These are phyloP conservation scores for Clistopyga incitator DNA, from an alignment of 2,888 invertebrate genomes.

Conservation along the genomic window DNA sequence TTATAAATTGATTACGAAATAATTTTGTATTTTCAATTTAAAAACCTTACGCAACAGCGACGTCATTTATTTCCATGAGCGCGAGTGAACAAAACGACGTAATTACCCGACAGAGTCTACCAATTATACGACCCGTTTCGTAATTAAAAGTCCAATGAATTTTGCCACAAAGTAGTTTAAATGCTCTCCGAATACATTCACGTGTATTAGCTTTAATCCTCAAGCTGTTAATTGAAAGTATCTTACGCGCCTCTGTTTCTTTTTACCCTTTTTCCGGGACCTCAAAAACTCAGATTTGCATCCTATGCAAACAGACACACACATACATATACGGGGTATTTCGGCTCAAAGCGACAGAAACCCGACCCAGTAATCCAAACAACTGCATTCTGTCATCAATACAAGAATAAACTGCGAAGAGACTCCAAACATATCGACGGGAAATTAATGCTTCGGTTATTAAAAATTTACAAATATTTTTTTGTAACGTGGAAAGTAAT, in stretches of 20 bases:
- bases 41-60: background rate
- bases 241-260: slow-evolving; percentile 1
- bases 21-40: background rate
- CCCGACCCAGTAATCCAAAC: too few relatives aligned
- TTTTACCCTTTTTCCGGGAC: background rate
- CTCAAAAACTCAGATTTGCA: background rate
- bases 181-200: background rate
- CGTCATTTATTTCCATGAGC: background rate
- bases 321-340: background rate
- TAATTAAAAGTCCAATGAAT: background rate
- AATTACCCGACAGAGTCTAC: background rate
- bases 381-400: too few relatives aligned
- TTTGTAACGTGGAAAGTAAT: too few relatives aligned
- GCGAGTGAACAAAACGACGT: background rate
- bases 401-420: too few relatives aligned
- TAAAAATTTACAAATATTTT: too few relatives aligned
- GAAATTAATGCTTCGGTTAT: too few relatives aligned
- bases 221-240: slow-evolving; percentile 32
- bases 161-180: background rate
- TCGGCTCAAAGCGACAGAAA: background rate
- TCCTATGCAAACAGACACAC: background rate
- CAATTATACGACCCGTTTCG: background rate
- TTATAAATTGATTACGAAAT: background rate
- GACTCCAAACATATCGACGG: too few relatives aligned
- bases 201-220: slow-evolving; percentile 28